Conservation (phyloP, 1,140 invertebrate species). For the Ridgeia piscesae region DNA sequence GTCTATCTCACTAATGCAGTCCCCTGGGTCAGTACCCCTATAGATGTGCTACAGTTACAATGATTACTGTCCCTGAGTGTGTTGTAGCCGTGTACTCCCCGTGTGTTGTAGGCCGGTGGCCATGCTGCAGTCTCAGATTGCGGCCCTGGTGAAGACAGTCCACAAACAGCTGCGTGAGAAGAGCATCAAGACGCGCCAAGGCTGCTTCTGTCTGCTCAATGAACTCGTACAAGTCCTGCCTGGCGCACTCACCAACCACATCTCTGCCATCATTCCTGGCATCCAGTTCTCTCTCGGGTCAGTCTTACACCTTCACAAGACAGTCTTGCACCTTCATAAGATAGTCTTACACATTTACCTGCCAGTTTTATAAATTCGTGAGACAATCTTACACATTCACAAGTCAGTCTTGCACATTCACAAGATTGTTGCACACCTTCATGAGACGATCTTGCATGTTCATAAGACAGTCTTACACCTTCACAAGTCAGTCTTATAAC, state of each 20-base stretch:
- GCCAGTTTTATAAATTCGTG: too few relatives aligned
- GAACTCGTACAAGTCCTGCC: slow-evolving; percentile 88
- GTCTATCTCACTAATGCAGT: too few relatives aligned
- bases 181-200: slow-evolving; percentile 88
- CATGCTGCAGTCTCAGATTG: slow-evolving; percentile 64
- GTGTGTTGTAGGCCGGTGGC: slow-evolving; percentile 44
- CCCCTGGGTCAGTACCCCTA: too few relatives aligned
- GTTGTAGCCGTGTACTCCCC: too few relatives aligned
- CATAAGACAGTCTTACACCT: too few relatives aligned
- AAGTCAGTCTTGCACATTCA: too few relatives aligned
- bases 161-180: slow-evolving; percentile 90
- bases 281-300: slow-evolving; percentile 85
- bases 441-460: too few relatives aligned
- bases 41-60: too few relatives aligned
- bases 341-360: too few relatives aligned
- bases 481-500: too few relatives aligned
- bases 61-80: background rate
- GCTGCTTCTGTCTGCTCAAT: slow-evolving; percentile 86
- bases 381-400: background rate
- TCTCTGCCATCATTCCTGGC: slow-evolving; percentile 82
- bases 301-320: slow-evolving; percentile 6
- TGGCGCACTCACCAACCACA: slow-evolving; percentile 81
- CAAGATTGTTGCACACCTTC: too few relatives aligned
- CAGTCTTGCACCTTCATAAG: background rate
- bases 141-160: slow-evolving; percentile 79